Conservation (phyloP, 2,113 vertebrate genomes). For the Dromiciops gliroides region DNA sequence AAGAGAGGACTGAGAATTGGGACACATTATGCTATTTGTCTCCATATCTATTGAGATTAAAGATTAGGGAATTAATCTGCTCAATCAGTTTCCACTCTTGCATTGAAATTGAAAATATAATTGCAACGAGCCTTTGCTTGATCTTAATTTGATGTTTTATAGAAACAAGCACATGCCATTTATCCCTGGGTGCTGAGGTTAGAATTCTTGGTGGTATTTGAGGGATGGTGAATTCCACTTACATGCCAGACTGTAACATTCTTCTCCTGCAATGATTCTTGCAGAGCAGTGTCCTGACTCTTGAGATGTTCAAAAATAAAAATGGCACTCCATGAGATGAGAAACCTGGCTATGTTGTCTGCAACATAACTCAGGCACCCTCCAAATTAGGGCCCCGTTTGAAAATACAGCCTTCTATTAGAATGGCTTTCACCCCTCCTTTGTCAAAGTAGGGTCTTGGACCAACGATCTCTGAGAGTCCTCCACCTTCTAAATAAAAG, state of each 20-base stretch:
- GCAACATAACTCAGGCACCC: neutral
- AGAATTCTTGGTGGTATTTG: neutral
- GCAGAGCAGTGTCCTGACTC: neutral
- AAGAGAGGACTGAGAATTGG: neutral
- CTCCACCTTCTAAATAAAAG: neutral
- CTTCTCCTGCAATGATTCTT: neutral
- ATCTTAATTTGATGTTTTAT: slow-evolving; percentile 19
- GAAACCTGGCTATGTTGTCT: neutral
- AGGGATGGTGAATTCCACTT: neutral
- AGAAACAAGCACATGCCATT: neutral
- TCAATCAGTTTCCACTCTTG: neutral
- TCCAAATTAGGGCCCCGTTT: neutral
- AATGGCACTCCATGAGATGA: neutral
- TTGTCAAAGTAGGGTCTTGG: neutral
- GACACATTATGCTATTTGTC: slow-evolving; percentile 9
- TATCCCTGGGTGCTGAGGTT: neutral
- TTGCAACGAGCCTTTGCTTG: slow-evolving; percentile 25
- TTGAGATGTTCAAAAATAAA: neutral
- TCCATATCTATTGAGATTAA: slow-evolving; percentile 48
- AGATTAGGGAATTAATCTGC: neutral
- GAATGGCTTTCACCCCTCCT: neutral
- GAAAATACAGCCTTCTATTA: neutral
- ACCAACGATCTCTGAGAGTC: neutral
- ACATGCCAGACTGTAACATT: neutral
- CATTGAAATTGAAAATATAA: neutral